Conservation (phyloP, 2,888 invertebrate genomes). For the Melinaea marsaeus region DNA sequence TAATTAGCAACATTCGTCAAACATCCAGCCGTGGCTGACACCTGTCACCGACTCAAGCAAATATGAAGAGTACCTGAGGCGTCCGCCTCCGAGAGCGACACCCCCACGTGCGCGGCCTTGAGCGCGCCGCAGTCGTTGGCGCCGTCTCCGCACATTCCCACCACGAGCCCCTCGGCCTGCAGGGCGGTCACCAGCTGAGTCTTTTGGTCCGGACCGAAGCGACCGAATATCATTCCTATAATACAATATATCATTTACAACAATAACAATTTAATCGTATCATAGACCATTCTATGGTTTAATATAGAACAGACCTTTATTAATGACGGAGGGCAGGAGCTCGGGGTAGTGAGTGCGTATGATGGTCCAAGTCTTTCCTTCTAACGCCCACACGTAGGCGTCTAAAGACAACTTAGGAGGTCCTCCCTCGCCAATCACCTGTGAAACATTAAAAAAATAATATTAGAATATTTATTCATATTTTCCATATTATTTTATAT, state of each 20-base stretch:
- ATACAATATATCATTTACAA: background rate
- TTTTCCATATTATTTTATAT: too few species aligned
- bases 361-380: conserved; percentile 87
- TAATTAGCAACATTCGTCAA: too few species aligned
- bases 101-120: conserved; percentile 91
- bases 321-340: conserved; percentile 81
- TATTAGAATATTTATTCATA: background rate
- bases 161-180: conserved; percentile 83
- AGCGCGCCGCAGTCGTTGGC: conserved; percentile 94
- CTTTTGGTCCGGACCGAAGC: conserved; percentile 90
- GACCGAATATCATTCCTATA: conserved; percentile 87
- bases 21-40: too few species aligned
- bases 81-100: conserved; percentile 92
- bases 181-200: conserved; percentile 84
- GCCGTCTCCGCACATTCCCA: conserved; percentile 86
- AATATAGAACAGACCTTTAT: conserved; percentile 50
- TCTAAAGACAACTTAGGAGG: conserved; percentile 63
- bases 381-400: conserved; percentile 79
- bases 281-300: too few species aligned
- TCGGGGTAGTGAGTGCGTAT: conserved; percentile 84
- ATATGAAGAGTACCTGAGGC: conserved; percentile 73
- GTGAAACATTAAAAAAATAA: conserved; percentile 11
- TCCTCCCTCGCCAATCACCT: conserved; percentile 70
- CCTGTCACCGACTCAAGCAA: too few species aligned
- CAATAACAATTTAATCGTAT: too few species aligned